Evolutionary conservation across 1,140 invertebrate species (phyloP).

Genomic region (Lepidurus apus): DNA sequence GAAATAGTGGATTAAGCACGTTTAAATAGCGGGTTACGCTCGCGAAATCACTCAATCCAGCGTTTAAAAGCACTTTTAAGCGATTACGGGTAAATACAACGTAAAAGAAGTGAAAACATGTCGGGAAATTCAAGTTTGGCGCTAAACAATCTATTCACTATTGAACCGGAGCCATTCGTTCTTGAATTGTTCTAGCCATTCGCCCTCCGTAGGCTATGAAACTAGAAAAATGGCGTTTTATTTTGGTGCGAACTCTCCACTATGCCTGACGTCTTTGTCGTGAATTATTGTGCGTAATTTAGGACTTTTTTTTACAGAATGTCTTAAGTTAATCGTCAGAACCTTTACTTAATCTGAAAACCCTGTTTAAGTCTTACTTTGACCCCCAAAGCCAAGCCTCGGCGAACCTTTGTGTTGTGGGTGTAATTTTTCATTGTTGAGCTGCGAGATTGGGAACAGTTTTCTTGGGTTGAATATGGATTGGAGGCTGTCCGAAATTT

Average conservation of each 20-base stretch:
- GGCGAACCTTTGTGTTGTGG: background rate
- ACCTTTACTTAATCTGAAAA: too few relatives aligned
- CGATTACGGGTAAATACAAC: background rate
- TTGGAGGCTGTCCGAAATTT: constrained; percentile 7
- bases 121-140: background rate
- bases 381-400: too few relatives aligned
- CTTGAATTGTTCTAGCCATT: background rate
- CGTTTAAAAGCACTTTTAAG: background rate
- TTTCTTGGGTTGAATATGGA: constrained; percentile 2
- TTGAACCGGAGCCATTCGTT: background rate
- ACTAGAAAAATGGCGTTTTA: background rate
- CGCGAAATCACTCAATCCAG: background rate
- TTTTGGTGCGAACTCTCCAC: background rate
- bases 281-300: background rate
- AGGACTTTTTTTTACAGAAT: background rate
- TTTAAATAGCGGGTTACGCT: background rate
- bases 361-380: too few relatives aligned
- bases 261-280: background rate
- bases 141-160: background rate
- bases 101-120: background rate
- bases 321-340: background rate
- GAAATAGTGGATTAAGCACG: background rate
- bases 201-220: background rate
- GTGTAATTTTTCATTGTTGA: constrained; percentile 11
- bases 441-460: background rate